Percentiles rank a stretch among this genome's conserved stretches.
These are phyloP conservation scores for Acanthosepion esculentum DNA, from an alignment of 2,888 invertebrate genomes.

Conservation along the genomic window DNA sequence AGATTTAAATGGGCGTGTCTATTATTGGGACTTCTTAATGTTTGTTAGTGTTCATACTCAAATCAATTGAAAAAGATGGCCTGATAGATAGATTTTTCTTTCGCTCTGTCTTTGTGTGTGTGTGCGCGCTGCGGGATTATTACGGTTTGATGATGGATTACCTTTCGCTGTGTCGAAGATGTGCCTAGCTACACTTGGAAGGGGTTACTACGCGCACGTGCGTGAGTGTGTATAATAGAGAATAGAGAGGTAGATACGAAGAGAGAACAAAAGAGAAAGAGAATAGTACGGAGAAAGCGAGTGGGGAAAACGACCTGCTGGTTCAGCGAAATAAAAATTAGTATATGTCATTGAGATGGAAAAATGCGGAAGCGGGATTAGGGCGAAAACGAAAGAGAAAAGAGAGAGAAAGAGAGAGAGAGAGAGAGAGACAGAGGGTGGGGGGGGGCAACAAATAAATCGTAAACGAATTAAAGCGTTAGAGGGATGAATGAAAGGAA, in stretches of 20 bases:
- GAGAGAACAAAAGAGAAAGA: neutral
- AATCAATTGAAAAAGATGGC: neutral
- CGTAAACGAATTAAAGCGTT: slow-evolving; percentile 47
- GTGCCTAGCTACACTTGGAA: neutral
- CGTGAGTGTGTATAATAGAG: no score
- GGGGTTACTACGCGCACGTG: neutral
- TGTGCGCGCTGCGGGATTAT: neutral
- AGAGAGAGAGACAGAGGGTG: no score
- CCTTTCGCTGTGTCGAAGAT: neutral
- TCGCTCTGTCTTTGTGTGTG: neutral
- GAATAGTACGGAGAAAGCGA: no score
- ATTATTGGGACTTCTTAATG: neutral
- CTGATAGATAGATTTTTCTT: neutral
- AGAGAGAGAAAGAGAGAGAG: neutral
- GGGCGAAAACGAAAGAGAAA: no score
- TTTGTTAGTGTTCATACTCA: no score
- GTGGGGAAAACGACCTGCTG: no score
- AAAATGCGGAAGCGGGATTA: no score
- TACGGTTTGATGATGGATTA: neutral
- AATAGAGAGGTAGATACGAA: neutral
- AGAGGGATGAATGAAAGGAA: neutral
- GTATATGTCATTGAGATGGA: no score
- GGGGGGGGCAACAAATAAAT: neutral
- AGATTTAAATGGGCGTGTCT: no score
- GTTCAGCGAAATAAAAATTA: no score